These are phyloP conservation scores for Elysia chlorotica DNA, from an alignment of 1,140 invertebrate species.

Conservation along the genomic window DNA sequence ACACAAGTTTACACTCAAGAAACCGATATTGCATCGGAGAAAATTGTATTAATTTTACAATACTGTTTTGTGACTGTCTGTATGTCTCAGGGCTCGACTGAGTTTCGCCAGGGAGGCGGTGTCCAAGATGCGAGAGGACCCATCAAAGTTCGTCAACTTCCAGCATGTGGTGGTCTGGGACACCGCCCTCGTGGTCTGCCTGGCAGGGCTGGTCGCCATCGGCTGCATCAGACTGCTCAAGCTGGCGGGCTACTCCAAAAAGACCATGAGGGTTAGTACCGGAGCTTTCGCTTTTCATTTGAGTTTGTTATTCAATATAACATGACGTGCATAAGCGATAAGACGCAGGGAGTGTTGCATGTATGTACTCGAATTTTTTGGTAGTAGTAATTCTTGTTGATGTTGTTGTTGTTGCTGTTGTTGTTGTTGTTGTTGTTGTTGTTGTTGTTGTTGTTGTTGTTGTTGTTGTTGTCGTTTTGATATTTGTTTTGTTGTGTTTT, in stretches of 20 bases:
- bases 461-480: too few species aligned
- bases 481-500: too few species aligned
- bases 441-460: too few species aligned
- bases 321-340: background rate
- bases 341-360: background rate
- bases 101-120: background rate
- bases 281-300: too few species aligned
- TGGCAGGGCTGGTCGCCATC: slow-evolving; percentile 30
- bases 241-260: slow-evolving; percentile 30
- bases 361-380: too few species aligned
- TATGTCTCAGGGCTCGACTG: slow-evolving; percentile 50
- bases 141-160: slow-evolving; percentile 33
- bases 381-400: too few species aligned
- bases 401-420: too few species aligned
- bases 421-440: too few species aligned
- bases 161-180: slow-evolving; percentile 33
- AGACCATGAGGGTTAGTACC: slow-evolving; percentile 23
- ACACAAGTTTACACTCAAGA: background rate
- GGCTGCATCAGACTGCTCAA: slow-evolving; percentile 31
- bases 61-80: slow-evolving; percentile 29
- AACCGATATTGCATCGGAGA: background rate
- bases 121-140: slow-evolving; percentile 13
- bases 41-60: background rate
- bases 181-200: slow-evolving; percentile 22
- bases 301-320: background rate